Percentiles rank a stretch among this genome's conserved stretches.
Conservation (phyloP, 1,140 invertebrate species). For the Sycophila sp. region DNA sequence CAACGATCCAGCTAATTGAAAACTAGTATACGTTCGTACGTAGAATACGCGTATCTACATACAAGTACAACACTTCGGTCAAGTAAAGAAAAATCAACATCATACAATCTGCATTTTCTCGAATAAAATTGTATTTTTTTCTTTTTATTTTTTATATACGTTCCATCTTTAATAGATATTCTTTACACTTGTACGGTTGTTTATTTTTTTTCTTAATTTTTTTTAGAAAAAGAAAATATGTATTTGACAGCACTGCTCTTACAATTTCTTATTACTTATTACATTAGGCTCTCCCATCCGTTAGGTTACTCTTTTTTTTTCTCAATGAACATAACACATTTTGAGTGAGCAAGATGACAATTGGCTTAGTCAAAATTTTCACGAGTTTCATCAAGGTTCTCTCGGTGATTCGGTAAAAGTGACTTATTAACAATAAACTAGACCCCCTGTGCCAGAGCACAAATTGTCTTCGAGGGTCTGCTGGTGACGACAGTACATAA, state of each 20-base stretch:
- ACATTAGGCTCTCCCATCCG: slow-evolving; percentile 16
- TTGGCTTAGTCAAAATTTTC: slow-evolving; percentile 20
- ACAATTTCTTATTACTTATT: slow-evolving; percentile 30
- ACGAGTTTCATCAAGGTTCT: not conserved
- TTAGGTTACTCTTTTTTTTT: slow-evolving; percentile 16
- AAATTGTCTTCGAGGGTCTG: slow-evolving; percentile 17
- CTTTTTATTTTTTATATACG: slow-evolving; percentile 12
- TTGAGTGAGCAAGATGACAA: slow-evolving; percentile 24
- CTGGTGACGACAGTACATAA: slow-evolving; percentile 17
- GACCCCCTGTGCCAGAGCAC: not conserved
- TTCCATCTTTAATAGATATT: slow-evolving; percentile 23
- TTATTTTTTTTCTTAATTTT: slow-evolving; percentile 21
- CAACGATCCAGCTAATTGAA: slow-evolving; percentile 29
- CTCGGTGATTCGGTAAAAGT: slow-evolving; percentile 13
- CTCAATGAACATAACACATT: slow-evolving; percentile 15
- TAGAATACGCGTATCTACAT: slow-evolving; percentile 26
- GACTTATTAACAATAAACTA: slow-evolving; percentile 15
- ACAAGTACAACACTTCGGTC: slow-evolving; percentile 26
- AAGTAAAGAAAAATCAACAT: slow-evolving; percentile 30
- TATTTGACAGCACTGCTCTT: slow-evolving; percentile 25
- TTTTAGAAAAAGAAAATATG: slow-evolving; percentile 29
- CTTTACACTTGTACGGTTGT: slow-evolving; percentile 21
- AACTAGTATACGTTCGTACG: slow-evolving; percentile 15
- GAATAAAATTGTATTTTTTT: slow-evolving; percentile 30
- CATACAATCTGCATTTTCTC: slow-evolving; percentile 25